These are phyloP conservation scores for Lonchura striata DNA, from an alignment of 2,113 vertebrate species.

Conservation along the genomic window DNA sequence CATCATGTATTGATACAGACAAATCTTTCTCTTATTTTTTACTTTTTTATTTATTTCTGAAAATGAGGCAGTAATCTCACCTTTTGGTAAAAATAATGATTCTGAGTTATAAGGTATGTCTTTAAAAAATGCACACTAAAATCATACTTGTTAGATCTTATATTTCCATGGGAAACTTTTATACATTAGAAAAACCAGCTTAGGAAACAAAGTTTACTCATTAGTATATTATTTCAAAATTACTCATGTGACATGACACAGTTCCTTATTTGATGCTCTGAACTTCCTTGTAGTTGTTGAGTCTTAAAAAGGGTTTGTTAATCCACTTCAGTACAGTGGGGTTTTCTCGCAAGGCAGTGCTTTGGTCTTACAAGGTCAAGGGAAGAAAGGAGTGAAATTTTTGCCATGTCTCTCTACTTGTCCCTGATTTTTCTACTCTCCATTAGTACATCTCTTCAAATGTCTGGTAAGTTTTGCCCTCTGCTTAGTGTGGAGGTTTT, in stretches of 20 bases:
- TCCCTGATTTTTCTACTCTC: constrained; percentile 14
- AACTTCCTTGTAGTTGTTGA: constrained; percentile 33
- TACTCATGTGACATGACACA: constrained; percentile 36
- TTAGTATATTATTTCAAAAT: constrained; percentile 35
- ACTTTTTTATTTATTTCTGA: background rate
- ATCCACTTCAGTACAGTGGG: background rate
- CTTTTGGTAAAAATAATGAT: background rate
- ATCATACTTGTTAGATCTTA: background rate
- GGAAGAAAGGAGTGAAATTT: background rate
- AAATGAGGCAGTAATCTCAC: background rate
- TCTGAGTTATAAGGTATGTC: background rate
- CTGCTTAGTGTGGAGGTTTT: background rate
- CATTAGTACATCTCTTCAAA: constrained; percentile 20
- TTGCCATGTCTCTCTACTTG: constrained; percentile 24
- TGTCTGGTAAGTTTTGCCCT: constrained; percentile 38
- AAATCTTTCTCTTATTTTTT: background rate
- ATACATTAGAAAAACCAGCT: background rate
- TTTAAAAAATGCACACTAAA: background rate
- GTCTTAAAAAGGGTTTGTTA: constrained; percentile 30
- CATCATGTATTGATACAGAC: background rate
- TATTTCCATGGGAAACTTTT: background rate
- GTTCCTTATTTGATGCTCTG: constrained; percentile 54
- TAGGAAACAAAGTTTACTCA: constrained; percentile 4
- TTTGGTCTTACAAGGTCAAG: background rate
- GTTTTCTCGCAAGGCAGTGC: background rate